Evolutionary conservation across 1,140 invertebrate species (phyloP).

Genomic region (Drosophila virilis): DNA sequence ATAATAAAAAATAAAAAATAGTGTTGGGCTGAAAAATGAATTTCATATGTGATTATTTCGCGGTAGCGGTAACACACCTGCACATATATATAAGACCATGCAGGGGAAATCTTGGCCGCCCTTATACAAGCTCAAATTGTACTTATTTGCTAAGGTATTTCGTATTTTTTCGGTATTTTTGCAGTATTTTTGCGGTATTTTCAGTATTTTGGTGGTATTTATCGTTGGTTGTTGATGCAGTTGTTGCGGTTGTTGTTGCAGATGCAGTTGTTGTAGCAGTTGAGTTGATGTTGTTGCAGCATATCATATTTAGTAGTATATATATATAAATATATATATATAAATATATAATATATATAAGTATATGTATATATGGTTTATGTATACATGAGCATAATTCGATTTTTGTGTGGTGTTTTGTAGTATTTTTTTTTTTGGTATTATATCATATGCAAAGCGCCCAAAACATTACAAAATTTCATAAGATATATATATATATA

Average conservation of each 20-base stretch:
- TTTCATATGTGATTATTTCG: slow-evolving; percentile 39
- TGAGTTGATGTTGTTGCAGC: slow-evolving; percentile 35
- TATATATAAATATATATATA: slow-evolving; percentile 25
- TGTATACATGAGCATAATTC: slow-evolving; percentile 33
- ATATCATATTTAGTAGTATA: slow-evolving; percentile 32
- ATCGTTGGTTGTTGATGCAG: slow-evolving; percentile 24
- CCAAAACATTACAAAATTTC: slow-evolving; percentile 26
- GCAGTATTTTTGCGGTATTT: too few species aligned
- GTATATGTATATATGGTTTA: slow-evolving; percentile 28
- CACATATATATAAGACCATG: slow-evolving; percentile 82
- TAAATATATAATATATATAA: slow-evolving; percentile 21
- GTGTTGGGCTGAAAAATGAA: slow-evolving; percentile 44
- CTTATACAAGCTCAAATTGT: slow-evolving; percentile 41
- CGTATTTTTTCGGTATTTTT: not conserved
- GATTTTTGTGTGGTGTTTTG: slow-evolving; percentile 23
- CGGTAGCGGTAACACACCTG: slow-evolving; percentile 77
- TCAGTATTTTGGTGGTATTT: not conserved
- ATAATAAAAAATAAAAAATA: slow-evolving; percentile 24
- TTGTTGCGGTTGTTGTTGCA: slow-evolving; percentile 26
- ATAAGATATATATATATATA: slow-evolving; percentile 28
- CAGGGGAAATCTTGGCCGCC: slow-evolving; percentile 70
- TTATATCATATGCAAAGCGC: slow-evolving; percentile 40
- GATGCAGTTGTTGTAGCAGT: slow-evolving; percentile 31
- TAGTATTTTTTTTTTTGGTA: slow-evolving; percentile 39
- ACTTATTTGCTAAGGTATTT: slow-evolving; percentile 49